Conservation (phyloP, 2,888 invertebrate genomes). For the Pandemis corylana region DNA sequence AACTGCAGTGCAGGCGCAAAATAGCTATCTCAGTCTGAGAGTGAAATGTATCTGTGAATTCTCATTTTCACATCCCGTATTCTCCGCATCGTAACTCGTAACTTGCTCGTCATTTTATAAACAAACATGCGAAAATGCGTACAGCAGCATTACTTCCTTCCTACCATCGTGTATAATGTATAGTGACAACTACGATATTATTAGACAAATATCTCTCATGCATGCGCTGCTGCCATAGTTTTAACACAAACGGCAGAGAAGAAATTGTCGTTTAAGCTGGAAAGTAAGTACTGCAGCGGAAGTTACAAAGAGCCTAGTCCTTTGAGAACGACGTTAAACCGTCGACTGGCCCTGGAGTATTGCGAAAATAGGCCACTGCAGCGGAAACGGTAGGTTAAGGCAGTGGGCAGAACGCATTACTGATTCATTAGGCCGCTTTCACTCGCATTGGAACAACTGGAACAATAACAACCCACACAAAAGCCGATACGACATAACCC, state of each 20-base stretch:
- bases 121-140: too few species aligned
- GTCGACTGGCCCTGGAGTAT: conserved; percentile 52
- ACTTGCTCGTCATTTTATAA: too few species aligned
- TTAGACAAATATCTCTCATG: not conserved
- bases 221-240: not conserved
- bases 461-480: conserved; percentile 68
- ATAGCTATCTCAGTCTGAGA: not conserved
- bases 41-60: too few species aligned
- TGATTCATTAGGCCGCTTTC: conserved; percentile 73
- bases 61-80: too few species aligned
- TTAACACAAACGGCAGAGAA: not conserved
- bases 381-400: conserved; percentile 66
- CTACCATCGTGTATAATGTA: not conserved
- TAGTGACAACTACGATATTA: not conserved
- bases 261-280: not conserved
- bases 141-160: too few species aligned
- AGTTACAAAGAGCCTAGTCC: conserved; percentile 13
- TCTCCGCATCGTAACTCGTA: too few species aligned
- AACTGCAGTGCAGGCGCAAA: conserved; percentile 2
- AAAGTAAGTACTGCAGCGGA: conserved; percentile 9
- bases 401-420: conserved; percentile 69
- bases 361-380: conserved; percentile 70
- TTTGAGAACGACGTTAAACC: conserved; percentile 20
- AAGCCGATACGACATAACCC: conserved; percentile 35
- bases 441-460: conserved; percentile 60